These are phyloP conservation scores for Prionailurus viverrinus DNA, from an alignment of 2,113 vertebrate species.

Conservation along the genomic window DNA sequence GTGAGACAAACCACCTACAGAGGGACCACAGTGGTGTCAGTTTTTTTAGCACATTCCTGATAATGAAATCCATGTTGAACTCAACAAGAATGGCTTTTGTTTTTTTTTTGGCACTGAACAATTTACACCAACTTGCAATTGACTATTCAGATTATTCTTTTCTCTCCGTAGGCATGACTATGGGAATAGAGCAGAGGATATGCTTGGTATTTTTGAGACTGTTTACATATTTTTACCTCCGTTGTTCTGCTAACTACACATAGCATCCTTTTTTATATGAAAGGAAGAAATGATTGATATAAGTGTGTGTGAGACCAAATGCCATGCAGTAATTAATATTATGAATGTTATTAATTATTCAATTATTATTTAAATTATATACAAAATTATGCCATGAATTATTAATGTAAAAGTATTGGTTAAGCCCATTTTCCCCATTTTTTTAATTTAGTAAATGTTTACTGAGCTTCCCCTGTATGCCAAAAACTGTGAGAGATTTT, in stretches of 20 bases:
- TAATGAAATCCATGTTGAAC: slow-evolving; percentile 40
- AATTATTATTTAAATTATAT: neutral
- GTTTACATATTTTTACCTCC: neutral
- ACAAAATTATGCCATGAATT: neutral
- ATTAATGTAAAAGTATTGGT: neutral
- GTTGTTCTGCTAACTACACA: neutral
- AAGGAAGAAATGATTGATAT: neutral
- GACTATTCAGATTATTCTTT: neutral
- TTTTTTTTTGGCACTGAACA: neutral
- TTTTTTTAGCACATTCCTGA: slow-evolving; percentile 3
- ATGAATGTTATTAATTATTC: neutral
- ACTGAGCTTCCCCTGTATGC: neutral
- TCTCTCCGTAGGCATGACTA: neutral
- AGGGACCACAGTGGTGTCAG: neutral
- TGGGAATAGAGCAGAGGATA: neutral
- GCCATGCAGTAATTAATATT: neutral
- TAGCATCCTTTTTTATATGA: neutral
- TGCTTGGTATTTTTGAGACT: neutral
- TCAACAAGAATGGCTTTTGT: neutral
- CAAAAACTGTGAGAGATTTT: neutral
- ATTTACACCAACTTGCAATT: neutral
- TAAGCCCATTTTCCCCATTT: neutral
- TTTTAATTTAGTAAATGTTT: neutral
- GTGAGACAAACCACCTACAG: slow-evolving; percentile 53
- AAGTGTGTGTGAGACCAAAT: neutral